These are phyloP conservation scores for Drosophila orosa DNA, from an alignment of 1,140 invertebrate genomes.

Conservation along the genomic window DNA sequence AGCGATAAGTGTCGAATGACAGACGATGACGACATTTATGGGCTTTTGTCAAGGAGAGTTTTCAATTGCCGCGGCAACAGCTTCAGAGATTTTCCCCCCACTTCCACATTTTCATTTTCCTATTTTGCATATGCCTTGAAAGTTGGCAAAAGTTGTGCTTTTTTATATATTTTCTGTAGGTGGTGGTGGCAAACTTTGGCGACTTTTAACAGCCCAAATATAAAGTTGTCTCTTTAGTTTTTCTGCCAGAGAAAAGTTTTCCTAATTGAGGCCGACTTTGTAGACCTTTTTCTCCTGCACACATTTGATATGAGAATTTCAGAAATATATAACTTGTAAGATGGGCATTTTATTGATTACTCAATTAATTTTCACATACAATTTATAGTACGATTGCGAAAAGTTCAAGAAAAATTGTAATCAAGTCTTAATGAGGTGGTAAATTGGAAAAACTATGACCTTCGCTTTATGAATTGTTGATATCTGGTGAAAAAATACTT, in stretches of 20 bases:
- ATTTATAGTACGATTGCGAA: not conserved
- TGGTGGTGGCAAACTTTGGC: slow-evolving; percentile 21
- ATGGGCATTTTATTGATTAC: slow-evolving; percentile 5
- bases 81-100: slow-evolving; percentile 1
- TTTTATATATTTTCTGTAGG: not conserved
- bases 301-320: slow-evolving; percentile 17
- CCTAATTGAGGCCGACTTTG: slow-evolving; percentile 26
- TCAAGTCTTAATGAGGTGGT: slow-evolving; percentile 29
- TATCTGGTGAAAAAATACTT: slow-evolving; percentile 8
- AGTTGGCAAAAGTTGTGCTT: slow-evolving; percentile 22
- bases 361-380: slow-evolving; percentile 1
- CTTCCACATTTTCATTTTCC: slow-evolving; percentile 13
- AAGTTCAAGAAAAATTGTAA: not conserved
- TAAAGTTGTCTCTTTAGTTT: slow-evolving; percentile 20
- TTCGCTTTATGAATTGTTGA: slow-evolving; percentile 5
- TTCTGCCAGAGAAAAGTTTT: slow-evolving; percentile 12
- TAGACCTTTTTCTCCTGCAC: not conserved
- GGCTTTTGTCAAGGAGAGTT: slow-evolving; percentile 30
- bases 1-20: slow-evolving; percentile 34
- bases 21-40: slow-evolving; percentile 47
- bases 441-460: slow-evolving; percentile 4
- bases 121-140: slow-evolving; percentile 27
- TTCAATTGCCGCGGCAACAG: slow-evolving; percentile 38
- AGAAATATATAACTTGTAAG: not conserved
- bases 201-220: slow-evolving; percentile 17